phyloP scores from a whole-genome alignment of 2,113 vertebrate genomes.

The Tachuris rubrigastra region DNA sequence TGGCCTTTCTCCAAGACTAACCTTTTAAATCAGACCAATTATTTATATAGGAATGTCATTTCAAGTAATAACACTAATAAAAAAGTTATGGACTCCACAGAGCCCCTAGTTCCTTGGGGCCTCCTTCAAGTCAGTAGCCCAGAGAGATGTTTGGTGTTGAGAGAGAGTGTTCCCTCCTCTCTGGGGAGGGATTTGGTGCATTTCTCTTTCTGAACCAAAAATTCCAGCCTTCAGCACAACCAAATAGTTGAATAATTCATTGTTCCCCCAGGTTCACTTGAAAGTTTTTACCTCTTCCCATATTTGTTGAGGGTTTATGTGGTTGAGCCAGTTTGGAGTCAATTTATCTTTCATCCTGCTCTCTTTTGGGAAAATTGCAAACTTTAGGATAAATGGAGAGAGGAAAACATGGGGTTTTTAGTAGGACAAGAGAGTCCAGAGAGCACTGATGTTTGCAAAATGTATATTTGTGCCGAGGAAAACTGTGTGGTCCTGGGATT shows the following conservation, averaged over 20 bases:
- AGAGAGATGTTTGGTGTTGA: neutral
- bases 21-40: neutral
- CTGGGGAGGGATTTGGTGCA: too few species aligned
- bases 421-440: neutral
- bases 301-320: neutral
- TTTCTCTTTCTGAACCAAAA: neutral
- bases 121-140: neutral
- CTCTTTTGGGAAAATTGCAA: neutral
- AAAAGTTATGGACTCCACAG: neutral
- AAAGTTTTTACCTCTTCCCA: neutral
- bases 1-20: neutral
- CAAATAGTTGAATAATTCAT: neutral
- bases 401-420: rapidly evolving
- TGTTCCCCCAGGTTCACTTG: neutral
- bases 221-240: neutral
- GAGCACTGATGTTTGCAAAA: neutral
- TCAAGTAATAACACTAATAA: neutral
- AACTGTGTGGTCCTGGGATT: neutral
- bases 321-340: neutral
- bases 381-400: neutral
- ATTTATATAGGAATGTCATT: neutral
- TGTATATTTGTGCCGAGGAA: neutral
- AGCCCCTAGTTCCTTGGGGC: rapidly evolving
- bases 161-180: rapidly evolving
- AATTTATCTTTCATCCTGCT: neutral